Evolutionary conservation across 1,140 invertebrate species (phyloP).

Genomic region (Habropoda laboriosa): DNA sequence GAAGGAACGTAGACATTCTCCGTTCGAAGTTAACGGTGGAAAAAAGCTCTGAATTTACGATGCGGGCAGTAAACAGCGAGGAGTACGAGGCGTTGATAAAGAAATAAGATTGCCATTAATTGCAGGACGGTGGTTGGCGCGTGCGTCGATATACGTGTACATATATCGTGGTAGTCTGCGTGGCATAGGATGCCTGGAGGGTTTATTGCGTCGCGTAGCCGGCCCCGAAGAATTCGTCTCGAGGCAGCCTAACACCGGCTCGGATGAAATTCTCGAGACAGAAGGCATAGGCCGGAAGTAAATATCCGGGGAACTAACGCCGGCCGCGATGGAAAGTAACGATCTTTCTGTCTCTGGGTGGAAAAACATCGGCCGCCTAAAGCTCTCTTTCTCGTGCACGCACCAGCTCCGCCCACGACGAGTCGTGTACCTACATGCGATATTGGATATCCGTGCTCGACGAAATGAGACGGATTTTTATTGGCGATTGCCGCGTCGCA

Average conservation of each 20-base stretch:
- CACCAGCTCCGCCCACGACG: background rate
- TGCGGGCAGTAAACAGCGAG: background rate
- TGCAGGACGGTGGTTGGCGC: background rate
- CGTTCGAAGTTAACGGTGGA: too few relatives aligned
- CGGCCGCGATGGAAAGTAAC: constrained; percentile 59
- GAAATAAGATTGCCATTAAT: constrained; percentile 35
- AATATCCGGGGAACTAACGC: constrained; percentile 51
- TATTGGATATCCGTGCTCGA: background rate
- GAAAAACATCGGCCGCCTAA: constrained; percentile 50
- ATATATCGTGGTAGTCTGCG: background rate
- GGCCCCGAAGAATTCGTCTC: constrained; percentile 57
- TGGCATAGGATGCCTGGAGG: constrained; percentile 6
- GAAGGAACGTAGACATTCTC: background rate
- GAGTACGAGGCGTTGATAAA: constrained; percentile 16
- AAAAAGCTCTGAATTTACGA: too few relatives aligned
- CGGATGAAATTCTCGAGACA: constrained; percentile 59
- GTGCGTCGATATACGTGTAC: constrained; percentile 27
- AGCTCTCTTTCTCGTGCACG: background rate
- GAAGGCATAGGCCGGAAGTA: constrained; percentile 48
- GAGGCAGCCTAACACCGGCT: background rate
- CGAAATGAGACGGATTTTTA: constrained; percentile 38
- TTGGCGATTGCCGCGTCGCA: constrained; percentile 10
- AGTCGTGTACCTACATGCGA: too few relatives aligned
- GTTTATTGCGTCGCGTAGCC: constrained; percentile 59
- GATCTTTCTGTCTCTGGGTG: constrained; percentile 51